Conservation (phyloP, 2,797 vertebrate species). For the Malurus splendens region DNA sequence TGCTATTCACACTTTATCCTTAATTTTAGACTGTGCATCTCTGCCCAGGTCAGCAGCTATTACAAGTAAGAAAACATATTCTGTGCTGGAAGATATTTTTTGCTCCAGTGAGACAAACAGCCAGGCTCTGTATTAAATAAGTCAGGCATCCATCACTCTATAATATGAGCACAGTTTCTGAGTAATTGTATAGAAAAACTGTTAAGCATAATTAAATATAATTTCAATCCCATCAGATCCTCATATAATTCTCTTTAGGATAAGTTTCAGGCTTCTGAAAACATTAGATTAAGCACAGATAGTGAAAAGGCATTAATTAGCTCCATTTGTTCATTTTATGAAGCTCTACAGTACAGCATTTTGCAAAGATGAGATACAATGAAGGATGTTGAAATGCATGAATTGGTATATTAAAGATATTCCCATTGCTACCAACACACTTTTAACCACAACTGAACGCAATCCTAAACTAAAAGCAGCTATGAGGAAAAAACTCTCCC, state of each 20-base stretch:
- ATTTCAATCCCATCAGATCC: not conserved
- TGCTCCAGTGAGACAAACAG: not conserved
- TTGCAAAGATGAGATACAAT: not conserved
- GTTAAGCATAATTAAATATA: not conserved
- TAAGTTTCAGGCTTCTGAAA: not conserved
- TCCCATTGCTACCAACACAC: not conserved
- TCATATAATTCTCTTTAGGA: not conserved
- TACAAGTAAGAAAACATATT: not conserved
- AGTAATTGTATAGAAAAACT: not conserved
- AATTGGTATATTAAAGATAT: not conserved
- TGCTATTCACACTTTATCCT: not conserved
- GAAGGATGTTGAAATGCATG: not conserved
- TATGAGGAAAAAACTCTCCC: not conserved
- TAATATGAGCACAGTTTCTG: not conserved
- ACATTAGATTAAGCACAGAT: not conserved
- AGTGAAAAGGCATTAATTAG: not conserved
- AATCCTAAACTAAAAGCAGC: not conserved
- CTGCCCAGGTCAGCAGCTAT: not conserved
- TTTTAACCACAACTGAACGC: not conserved
- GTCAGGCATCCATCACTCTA: not conserved
- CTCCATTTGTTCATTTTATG: not conserved
- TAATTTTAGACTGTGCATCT: not conserved
- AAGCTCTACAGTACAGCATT: not conserved
- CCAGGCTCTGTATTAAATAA: not conserved
- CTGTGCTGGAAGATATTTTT: not conserved